Evolutionary conservation across 2,113 vertebrate genomes (phyloP), one percentile per base, ranked within the genome.

Genomic region (Pao palembangensis): DNA sequence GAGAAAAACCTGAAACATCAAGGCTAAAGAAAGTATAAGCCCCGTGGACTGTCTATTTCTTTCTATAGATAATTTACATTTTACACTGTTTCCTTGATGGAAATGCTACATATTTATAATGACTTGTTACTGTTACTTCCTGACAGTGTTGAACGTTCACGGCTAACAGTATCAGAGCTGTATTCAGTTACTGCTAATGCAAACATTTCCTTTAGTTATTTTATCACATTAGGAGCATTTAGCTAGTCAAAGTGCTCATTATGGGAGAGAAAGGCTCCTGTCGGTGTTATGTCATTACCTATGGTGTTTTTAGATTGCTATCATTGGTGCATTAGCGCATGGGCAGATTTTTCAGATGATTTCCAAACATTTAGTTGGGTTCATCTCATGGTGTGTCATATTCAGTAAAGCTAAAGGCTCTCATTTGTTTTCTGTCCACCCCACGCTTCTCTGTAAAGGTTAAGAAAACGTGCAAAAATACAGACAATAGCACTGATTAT

Each of bases 141-240:
- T 49, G 21, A 51, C 38, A 17, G 48, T 55, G 47, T 52, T 65
- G 44, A 17, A 41, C 56, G 18, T 53, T 55, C 28, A 11, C 2
- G 21, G 47, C 11, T 44, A 41, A 48, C 19, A 2, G 7, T 49
- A n/a, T 19, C 51, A 48, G 19, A 71, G 31, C 57, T 53, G 25
- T 20, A 57, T 46, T 51, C 64, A 34, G 34, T 61, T 59, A 56
- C 60, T 28, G 19, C 52, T 51, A 55, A 69, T 64, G 64, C 13
- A 51, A 61, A 38, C 41, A 52, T 69, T 59, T 73, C 56, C 57
- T 38, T 14, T 20, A 50, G 8, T 13, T 15, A 15, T 55, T 60
- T 6, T 21, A 61, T 53, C 13, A 44, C 19, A 16, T 60, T 46
- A 34, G 58, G 25, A 67, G 5, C 2, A 1, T 67, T 63, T 17